Conservation (phyloP, 2,113 vertebrate genomes). For the Tricholaema leucomelas region DNA sequence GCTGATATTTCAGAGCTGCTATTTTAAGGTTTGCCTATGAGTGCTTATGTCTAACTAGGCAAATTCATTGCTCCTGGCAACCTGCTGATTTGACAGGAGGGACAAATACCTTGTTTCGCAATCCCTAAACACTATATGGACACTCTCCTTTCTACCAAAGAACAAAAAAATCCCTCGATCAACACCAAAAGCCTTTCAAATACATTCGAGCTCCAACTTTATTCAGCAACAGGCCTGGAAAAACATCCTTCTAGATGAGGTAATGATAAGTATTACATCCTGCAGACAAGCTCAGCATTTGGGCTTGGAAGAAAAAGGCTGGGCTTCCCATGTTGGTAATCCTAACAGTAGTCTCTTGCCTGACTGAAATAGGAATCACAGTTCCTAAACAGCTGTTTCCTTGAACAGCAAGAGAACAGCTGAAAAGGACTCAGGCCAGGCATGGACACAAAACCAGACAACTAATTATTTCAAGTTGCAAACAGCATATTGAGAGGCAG, state of each 20-base stretch:
- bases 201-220: not conserved
- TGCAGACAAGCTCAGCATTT: conserved; percentile 44
- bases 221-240: conserved; percentile 1
- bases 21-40: conserved; percentile 7
- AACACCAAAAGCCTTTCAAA: not conserved
- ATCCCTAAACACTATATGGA: not conserved
- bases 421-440: conserved; percentile 23
- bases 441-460: not conserved
- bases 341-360: conserved; percentile 22
- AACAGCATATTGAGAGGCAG: not conserved
- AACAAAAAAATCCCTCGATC: not conserved
- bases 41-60: not conserved
- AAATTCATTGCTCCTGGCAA: conserved; percentile 20
- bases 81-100: conserved; percentile 20
- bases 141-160: not conserved
- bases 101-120: not conserved
- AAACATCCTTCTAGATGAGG: conserved; percentile 43
- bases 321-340: conserved; percentile 21
- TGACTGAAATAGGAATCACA: conserved; percentile 35
- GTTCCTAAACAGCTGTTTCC: conserved; percentile 54
- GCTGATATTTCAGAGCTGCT: conserved; percentile 13
- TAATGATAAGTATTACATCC: conserved; percentile 25
- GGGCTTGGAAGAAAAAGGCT: conserved; percentile 9
- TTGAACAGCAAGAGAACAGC: conserved; percentile 1
- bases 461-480: not conserved